A percentile compares a stretch with the other conserved stretches of the same genome.
Evolutionary conservation across 2,797 vertebrate genomes (phyloP).

Genomic region (Pseudomugil tenellus): DNA sequence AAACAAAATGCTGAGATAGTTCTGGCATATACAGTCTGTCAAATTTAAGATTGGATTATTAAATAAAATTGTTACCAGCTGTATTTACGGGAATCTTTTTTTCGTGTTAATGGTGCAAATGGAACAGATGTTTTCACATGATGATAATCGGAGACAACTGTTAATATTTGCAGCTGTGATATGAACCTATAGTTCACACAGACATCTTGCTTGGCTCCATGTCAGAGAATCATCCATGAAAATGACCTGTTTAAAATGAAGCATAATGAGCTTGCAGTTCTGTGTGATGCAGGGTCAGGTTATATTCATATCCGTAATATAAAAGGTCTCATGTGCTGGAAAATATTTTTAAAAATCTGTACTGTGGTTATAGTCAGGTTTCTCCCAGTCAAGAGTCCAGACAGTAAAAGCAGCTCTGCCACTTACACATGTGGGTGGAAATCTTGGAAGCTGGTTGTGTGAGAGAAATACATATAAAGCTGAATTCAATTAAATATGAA

Average conservation of each 20-base stretch:
- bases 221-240: neutral
- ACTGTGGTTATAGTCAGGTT: neutral
- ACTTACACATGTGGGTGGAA: too few species aligned
- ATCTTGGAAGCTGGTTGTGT: conserved; percentile 3
- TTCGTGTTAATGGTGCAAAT: too few species aligned
- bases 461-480: too few species aligned
- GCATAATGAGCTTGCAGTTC: neutral
- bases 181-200: neutral
- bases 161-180: neutral
- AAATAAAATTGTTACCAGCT: too few species aligned
- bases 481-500: too few species aligned
- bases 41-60: too few species aligned
- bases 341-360: neutral
- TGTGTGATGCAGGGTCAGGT: neutral
- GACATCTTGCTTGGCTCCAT: neutral
- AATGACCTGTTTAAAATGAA: neutral
- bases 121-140: too few species aligned
- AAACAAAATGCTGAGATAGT: too few species aligned
- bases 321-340: neutral
- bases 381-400: conserved; percentile 3
- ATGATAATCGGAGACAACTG: too few species aligned
- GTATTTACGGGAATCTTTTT: too few species aligned
- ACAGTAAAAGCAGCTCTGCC: neutral
- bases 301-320: neutral
- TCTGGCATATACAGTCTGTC: too few species aligned